Evolutionary conservation across 2,113 vertebrate genomes (phyloP), one percentile per base, ranked within the genome.

Genomic region (Psophia crepitans): DNA sequence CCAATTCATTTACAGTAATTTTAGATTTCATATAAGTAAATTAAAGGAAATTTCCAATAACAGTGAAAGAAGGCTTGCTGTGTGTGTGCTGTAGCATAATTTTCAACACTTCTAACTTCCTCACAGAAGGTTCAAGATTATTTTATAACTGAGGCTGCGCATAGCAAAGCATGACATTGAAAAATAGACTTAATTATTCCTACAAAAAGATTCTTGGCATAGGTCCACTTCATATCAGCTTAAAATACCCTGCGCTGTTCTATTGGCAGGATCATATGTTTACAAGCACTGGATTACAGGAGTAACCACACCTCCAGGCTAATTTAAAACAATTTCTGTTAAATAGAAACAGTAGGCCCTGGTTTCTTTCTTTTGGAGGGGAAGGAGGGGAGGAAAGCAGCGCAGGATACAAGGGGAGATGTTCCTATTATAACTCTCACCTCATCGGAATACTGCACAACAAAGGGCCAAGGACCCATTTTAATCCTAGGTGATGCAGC

Each of bases 101-200:
- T 91, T 93, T 87, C 68, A 87, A 43, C 46, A 41, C 41, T 95
- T 82, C 61, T 32, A 89, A 41, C 33, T 91, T 84, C 77, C 57
- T 92, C 66, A 69, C 53, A 69, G 54, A 93, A 90, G 44, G 39
- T 57, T 93, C 10, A 8, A 46, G 58, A 95, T 87, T 78, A 89
- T 89, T 96, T 95, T 87, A 85, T 84, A 97, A 92, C n/a, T n/a
- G 56, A 91, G 81, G 53, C 35, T 49, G 65, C 54, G 90, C 4
- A 33, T 20, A 92, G 63, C 14, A 73, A 96, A 89, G 60, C 66
- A 66, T 87, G 94, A 94, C 87, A 95, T 76, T 93, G 96, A 97
- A 97, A 96, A 96, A 94, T 76, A 92, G 84, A 87, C 58, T 94
- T 91, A 93, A 96, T 96, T 94, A 97, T 79, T 91, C 77, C 69